These are phyloP conservation scores for Onychomys arenicola DNA, from an alignment of 2,797 vertebrate genomes.

Conservation along the genomic window DNA sequence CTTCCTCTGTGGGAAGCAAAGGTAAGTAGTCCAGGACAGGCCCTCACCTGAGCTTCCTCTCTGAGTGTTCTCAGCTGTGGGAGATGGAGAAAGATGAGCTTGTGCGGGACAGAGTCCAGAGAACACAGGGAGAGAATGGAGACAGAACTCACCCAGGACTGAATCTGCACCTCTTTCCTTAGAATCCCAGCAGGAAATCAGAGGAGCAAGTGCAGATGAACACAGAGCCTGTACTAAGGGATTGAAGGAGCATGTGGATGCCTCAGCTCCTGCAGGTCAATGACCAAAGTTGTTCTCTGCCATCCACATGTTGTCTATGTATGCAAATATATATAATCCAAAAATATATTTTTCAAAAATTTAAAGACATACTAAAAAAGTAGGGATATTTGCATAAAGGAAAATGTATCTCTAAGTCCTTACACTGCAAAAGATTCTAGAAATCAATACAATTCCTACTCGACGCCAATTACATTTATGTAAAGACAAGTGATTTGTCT, in stretches of 20 bases:
- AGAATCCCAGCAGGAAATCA: neutral
- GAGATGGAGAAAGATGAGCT: neutral
- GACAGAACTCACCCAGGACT: too few species aligned
- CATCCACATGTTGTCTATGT: neutral
- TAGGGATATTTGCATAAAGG: neutral
- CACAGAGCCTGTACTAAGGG: neutral
- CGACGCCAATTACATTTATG: neutral
- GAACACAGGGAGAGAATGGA: too few species aligned
- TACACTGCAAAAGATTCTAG: neutral
- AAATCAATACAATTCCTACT: neutral
- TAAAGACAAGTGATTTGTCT: neutral
- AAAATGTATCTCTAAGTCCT: neutral
- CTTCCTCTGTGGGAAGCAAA: neutral
- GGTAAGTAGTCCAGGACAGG: neutral
- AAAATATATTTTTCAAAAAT: neutral
- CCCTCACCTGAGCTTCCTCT: too few species aligned
- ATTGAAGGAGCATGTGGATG: fast-evolving
- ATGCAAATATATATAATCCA: neutral
- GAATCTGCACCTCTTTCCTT: neutral
- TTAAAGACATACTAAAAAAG: neutral
- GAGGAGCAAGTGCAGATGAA: neutral
- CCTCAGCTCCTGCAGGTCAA: neutral
- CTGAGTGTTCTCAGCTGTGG: neutral
- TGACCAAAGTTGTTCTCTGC: too few species aligned
- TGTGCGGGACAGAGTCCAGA: neutral